Evolutionary conservation across 2,888 invertebrate species (phyloP).

Genomic region (Orthosia gracilis): DNA sequence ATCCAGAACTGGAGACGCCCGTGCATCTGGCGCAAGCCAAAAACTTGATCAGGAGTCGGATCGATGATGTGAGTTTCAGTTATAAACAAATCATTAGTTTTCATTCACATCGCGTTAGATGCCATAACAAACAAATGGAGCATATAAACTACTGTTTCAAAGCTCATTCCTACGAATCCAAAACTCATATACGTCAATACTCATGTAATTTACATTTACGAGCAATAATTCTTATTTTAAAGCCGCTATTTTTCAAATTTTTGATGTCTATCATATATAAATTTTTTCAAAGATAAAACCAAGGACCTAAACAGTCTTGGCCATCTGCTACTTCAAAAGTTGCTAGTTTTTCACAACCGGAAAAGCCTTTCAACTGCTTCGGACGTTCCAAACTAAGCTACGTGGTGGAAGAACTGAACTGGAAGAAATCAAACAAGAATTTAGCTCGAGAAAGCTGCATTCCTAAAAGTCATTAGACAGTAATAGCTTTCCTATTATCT

Average conservation of each 20-base stretch:
- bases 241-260: neutral
- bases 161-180: constrained; percentile 24
- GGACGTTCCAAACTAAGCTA: constrained; percentile 10
- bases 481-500: constrained; percentile 15
- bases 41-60: constrained; percentile 92
- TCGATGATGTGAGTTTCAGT: constrained; percentile 91
- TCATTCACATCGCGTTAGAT: constrained; percentile 4
- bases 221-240: constrained; percentile 4
- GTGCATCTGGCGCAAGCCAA: constrained; percentile 93
- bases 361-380: constrained; percentile 8
- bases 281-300: neutral
- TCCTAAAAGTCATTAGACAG: constrained; percentile 18
- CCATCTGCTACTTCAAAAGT: neutral
- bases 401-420: constrained; percentile 8
- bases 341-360: constrained; percentile 8
- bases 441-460: constrained; percentile 8
- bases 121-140: constrained; percentile 23
- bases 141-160: neutral
- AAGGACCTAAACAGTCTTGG: neutral
- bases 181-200: constrained; percentile 12
- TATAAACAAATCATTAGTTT: constrained; percentile 35
- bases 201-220: constrained; percentile 17
- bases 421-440: constrained; percentile 34
- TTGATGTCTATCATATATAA: neutral
- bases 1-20: constrained; percentile 91